Conservation (phyloP, 2,888 invertebrate genomes). For the Lasioglossum marginatum region DNA sequence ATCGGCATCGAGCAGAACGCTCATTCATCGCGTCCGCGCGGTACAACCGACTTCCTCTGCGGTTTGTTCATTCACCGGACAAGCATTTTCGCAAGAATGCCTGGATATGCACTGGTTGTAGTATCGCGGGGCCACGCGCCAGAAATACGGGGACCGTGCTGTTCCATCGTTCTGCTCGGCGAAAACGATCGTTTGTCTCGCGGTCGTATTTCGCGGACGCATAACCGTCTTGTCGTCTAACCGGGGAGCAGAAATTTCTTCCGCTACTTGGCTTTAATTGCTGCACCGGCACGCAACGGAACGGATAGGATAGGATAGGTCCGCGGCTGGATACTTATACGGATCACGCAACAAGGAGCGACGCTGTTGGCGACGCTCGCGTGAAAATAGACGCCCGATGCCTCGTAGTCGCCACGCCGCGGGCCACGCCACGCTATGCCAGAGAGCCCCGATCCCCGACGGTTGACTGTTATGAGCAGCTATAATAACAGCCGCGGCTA, state of each 20-base stretch:
- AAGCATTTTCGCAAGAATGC: slow-evolving; percentile 9
- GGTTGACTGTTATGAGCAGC: slow-evolving; percentile 81
- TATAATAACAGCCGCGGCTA: slow-evolving; percentile 80
- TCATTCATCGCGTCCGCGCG: neutral
- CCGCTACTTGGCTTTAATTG: slow-evolving; percentile 59
- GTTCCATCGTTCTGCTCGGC: neutral
- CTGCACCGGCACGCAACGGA: slow-evolving; percentile 27
- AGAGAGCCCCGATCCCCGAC: slow-evolving; percentile 59
- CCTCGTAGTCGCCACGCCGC: slow-evolving; percentile 73
- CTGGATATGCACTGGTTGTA: neutral
- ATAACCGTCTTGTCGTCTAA: slow-evolving; percentile 9
- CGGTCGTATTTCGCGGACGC: slow-evolving; percentile 19
- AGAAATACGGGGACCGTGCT: neutral
- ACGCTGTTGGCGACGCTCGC: slow-evolving; percentile 76
- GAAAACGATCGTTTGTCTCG: slow-evolving; percentile 12
- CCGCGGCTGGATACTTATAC: slow-evolving; percentile 58
- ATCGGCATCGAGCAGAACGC: neutral
- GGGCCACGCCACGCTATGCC: slow-evolving; percentile 70
- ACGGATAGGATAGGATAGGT: neutral
- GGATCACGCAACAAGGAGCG: slow-evolving; percentile 73
- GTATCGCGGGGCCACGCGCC: neutral
- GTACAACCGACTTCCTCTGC: slow-evolving; percentile 9
- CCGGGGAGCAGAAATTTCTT: slow-evolving; percentile 29
- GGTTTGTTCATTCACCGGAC: slow-evolving; percentile 12
- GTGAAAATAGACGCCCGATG: slow-evolving; percentile 80